Evolutionary conservation across 2,797 vertebrate species (phyloP).

Genomic region (Harpagifer antarcticus): DNA sequence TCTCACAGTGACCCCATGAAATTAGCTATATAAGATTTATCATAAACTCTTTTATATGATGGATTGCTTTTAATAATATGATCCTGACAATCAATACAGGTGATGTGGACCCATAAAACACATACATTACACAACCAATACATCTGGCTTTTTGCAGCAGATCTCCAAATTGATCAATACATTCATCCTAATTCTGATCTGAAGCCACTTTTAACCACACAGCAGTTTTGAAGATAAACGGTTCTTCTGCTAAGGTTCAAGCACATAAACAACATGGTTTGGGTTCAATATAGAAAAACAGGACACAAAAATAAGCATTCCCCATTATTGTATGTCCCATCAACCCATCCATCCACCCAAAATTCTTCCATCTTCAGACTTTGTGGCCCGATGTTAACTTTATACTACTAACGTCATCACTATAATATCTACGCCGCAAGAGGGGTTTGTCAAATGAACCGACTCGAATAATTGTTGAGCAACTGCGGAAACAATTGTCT

Average conservation of each 20-base stretch:
- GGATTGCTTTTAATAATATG: background rate
- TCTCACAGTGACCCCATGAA: background rate
- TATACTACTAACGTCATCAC: background rate
- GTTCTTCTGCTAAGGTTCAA: too few species aligned
- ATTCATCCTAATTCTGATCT: background rate
- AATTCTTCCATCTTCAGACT: background rate
- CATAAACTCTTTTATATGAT: background rate
- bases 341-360: background rate
- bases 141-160: too few species aligned
- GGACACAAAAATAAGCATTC: background rate
- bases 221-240: background rate
- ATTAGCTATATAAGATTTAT: background rate
- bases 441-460: background rate
- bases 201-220: background rate
- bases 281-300: background rate
- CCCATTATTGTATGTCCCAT: background rate
- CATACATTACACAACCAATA: background rate
- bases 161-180: background rate
- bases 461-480: background rate
- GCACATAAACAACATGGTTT: background rate
- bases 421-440: background rate
- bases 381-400: background rate
- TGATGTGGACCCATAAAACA: background rate
- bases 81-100: background rate
- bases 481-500: background rate